Evolutionary conservation across 2,888 invertebrate species (phyloP).

Genomic region (Diaprepes abbreviatus): DNA sequence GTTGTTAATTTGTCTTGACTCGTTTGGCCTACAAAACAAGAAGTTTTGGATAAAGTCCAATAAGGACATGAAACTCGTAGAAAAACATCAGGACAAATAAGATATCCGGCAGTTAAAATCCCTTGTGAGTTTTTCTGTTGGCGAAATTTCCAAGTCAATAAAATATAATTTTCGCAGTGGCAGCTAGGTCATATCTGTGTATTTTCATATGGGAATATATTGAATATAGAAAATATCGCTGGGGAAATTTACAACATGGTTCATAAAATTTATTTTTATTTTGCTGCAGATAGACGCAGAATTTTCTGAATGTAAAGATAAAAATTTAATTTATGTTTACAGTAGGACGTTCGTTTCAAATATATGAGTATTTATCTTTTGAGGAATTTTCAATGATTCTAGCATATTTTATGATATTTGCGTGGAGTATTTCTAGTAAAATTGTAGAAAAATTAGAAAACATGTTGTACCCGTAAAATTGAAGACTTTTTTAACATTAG

Average conservation of each 20-base stretch:
- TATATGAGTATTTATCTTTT: neutral
- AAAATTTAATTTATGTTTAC: neutral
- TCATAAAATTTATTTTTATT: conserved; percentile 27
- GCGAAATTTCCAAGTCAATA: conserved; percentile 19
- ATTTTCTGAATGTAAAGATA: neutral
- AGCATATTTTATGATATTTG: too few species aligned
- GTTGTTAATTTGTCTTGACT: too few species aligned
- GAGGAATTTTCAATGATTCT: too few species aligned
- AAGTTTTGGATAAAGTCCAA: conserved; percentile 15
- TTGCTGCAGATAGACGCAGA: conserved; percentile 4
- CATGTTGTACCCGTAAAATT: too few species aligned
- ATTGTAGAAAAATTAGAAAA: too few species aligned
- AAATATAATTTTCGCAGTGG: conserved; percentile 33
- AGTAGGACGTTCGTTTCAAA: neutral
- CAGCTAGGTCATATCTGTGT: conserved; percentile 28
- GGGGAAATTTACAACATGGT: conserved; percentile 26
- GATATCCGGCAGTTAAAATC: conserved; percentile 19
- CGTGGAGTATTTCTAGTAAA: too few species aligned
- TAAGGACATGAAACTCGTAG: conserved; percentile 6
- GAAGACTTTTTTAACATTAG: too few species aligned
- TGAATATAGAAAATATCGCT: conserved; percentile 31
- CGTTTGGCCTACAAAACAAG: neutral
- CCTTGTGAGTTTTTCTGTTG: conserved; percentile 21
- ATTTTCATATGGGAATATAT: conserved; percentile 37
- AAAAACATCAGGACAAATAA: conserved; percentile 19